Percentiles rank a stretch among this genome's conserved stretches.
These are phyloP conservation scores for Sinotaia quadrata DNA, from an alignment of 2,888 invertebrate species.

Conservation along the genomic window DNA sequence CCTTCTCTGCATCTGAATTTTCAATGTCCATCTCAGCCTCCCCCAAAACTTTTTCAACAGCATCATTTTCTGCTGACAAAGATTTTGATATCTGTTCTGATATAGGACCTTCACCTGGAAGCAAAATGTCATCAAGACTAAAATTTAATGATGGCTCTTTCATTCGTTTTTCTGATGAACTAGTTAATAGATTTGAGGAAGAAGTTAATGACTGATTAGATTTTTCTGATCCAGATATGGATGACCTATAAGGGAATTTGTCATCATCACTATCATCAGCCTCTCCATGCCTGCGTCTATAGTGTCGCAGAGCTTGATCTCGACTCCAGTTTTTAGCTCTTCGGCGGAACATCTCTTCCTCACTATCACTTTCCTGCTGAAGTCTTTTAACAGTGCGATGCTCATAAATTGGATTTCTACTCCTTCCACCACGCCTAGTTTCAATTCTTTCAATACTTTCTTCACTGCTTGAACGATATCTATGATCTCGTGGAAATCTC, in stretches of 20 bases:
- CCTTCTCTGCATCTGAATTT: not conserved
- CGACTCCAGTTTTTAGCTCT: constrained; percentile 18
- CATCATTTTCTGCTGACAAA: not conserved
- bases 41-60: too few relatives aligned
- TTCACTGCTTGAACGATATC: constrained; percentile 12
- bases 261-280: constrained; percentile 13
- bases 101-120: constrained; percentile 20
- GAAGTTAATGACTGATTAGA: not conserved
- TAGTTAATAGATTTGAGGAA: not conserved
- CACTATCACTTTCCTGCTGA: constrained; percentile 1
- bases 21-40: constrained; percentile 18
- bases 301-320: constrained; percentile 15
- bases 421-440: not conserved
- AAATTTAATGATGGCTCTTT: not conserved
- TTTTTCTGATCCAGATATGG: not conserved
- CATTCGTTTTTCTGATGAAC: not conserved
- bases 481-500: not conserved
- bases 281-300: constrained; percentile 10
- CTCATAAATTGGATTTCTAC: constrained; percentile 12
- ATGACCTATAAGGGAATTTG: not conserved
- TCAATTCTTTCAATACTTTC: not conserved
- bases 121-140: constrained; percentile 11
- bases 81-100: not conserved
- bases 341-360: constrained; percentile 17
- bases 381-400: not conserved